Percentiles rank a stretch among this genome's conserved stretches.
Conservation (phyloP, 2,888 invertebrate species). For the Hyposoter didymator region DNA sequence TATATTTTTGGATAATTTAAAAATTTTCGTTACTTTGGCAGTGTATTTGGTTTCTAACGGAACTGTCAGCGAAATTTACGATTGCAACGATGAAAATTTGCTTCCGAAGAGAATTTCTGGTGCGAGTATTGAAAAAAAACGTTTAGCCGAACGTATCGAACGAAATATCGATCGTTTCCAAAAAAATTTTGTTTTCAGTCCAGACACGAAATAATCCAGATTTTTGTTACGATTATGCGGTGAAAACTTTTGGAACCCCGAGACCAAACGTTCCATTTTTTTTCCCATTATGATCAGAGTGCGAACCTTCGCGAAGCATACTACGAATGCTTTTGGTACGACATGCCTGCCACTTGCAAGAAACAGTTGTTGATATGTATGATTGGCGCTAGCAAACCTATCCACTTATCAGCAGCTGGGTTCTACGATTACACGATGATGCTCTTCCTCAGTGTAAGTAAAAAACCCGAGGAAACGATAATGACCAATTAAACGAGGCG, state of each 20-base stretch:
- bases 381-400: slow-evolving; percentile 50
- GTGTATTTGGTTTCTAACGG: too few relatives aligned
- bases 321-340: slow-evolving; percentile 54
- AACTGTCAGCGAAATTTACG: too few relatives aligned
- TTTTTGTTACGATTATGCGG: not conserved
- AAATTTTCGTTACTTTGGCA: too few relatives aligned
- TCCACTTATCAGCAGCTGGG: slow-evolving; percentile 51
- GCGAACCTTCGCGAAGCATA: slow-evolving; percentile 37
- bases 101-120: too few relatives aligned
- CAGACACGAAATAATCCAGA: not conserved
- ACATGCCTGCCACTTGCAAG: slow-evolving; percentile 39
- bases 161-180: too few relatives aligned
- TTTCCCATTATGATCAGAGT: slow-evolving; percentile 29
- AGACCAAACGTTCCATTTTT: not conserved
- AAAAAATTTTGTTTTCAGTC: too few relatives aligned
- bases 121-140: too few relatives aligned
- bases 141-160: too few relatives aligned
- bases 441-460: slow-evolving; percentile 51
- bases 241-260: not conserved
- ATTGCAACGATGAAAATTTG: too few relatives aligned
- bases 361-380: slow-evolving; percentile 60
- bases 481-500: not conserved
- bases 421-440: slow-evolving; percentile 50
- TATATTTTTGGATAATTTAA: too few relatives aligned
- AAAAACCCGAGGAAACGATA: not conserved